Evolutionary conservation across 2,888 invertebrate species (phyloP), one percentile per base, ranked within the genome.

Genomic region (Hypolimnas misippus): DNA sequence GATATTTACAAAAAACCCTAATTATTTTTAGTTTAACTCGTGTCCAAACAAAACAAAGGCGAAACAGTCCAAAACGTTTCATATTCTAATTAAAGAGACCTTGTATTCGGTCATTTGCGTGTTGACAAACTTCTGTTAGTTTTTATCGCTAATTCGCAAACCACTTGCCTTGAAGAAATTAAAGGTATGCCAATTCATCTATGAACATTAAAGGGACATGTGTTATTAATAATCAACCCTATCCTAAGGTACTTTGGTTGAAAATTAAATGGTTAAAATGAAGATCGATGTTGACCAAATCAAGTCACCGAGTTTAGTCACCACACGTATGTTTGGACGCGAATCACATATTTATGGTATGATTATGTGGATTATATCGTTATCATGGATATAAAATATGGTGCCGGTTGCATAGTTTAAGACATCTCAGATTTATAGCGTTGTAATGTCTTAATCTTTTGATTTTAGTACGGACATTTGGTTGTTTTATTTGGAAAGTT

Each of bases 121-220:
- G 42, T 52, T 52, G 42, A 51, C 57, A 33, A 33, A 21, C 33
- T 33, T 50, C 49, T 66, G 52, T 60, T 42, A 66, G 35, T 57
- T 66, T 60, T 66, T 60, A 59, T 59, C 49, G 52, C 57, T 63
- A 63, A 63, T 60, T 60, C 63, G 56, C 65, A 52, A 57, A 35
- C 38, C 50, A 31, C 40, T 58, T 59, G 31, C 63, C 62, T 66
- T 66, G 65, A 53, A 56, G 49, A 60, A 57, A 63, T 52, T 58
- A 62, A 65, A 62, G 58, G 62, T 55, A 62, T 54, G 57, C 44
- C 58, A 58, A 53, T 62, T 62, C 50, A 53, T 56, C 53, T 54
- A 49, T 46, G 49, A 56, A 42, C 50, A n/a, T 44, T 17, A 8
- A 16, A 31, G n/a, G 3, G 12, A 8, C 19, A 38, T 31, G 12